Evolutionary conservation across 2,113 vertebrate genomes (phyloP).

Genomic region (Tautogolabrus adspersus): DNA sequence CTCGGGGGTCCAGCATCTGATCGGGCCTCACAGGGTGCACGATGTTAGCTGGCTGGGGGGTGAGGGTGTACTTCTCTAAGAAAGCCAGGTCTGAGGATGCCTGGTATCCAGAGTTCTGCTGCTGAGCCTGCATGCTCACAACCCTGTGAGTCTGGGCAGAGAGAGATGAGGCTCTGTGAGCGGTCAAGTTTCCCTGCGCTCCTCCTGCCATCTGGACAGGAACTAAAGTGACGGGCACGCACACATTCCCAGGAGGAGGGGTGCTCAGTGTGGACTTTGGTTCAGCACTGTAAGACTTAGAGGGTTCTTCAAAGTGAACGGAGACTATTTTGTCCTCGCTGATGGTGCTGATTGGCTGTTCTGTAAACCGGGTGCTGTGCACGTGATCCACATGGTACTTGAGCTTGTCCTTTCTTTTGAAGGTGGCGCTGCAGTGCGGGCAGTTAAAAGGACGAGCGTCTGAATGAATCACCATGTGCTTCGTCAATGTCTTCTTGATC

Average conservation of each 20-base stretch:
- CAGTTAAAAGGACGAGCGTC: conserved; percentile 97
- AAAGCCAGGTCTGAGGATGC: conserved; percentile 90
- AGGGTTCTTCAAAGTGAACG: conserved; percentile 81
- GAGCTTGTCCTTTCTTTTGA: conserved; percentile 97
- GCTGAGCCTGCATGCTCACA: conserved; percentile 76
- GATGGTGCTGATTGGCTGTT: conserved; percentile 69
- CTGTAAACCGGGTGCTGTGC: conserved; percentile 86
- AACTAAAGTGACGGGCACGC: conserved; percentile 90
- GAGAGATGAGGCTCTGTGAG: conserved; percentile 73
- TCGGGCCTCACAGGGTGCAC: conserved; percentile 92
- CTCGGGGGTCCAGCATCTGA: conserved; percentile 93
- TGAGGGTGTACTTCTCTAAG: conserved; percentile 96
- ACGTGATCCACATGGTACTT: conserved; percentile 98
- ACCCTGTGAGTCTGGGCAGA: conserved; percentile 79
- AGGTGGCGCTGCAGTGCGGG: conserved; percentile 94
- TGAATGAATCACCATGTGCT: conserved; percentile 98
- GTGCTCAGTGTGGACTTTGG: conserved; percentile 82
- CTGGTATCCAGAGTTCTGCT: conserved; percentile 87
- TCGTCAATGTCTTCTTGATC: conserved; percentile 98
- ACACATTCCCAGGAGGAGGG: conserved; percentile 80
- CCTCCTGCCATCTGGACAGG: conserved; percentile 86
- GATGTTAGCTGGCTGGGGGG: conserved; percentile 91
- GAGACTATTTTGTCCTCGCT: conserved; percentile 84
- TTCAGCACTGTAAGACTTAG: conserved; percentile 84
- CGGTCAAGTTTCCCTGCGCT: conserved; percentile 76